phyloP scores from a whole-genome alignment of 2,113 vertebrate species.

The Odocoileus hemionus region DNA sequence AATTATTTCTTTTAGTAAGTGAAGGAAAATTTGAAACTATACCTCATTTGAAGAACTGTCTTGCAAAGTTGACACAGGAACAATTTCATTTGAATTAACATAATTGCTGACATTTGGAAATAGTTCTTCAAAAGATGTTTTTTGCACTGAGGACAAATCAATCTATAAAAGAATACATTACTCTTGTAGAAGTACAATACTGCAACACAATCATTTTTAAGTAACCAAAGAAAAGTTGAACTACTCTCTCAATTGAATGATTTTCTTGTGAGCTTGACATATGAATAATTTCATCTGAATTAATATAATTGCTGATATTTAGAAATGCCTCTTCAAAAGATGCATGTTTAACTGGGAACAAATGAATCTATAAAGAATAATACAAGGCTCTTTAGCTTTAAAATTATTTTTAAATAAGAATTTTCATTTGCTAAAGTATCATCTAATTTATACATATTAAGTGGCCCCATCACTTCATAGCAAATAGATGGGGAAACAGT shows the following conservation, averaged over 20 bases:
- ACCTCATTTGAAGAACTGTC: slow-evolving; percentile 73
- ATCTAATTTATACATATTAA: background rate
- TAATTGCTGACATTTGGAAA: slow-evolving; percentile 64
- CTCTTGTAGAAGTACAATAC: background rate
- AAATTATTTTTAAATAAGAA: slow-evolving; percentile 18
- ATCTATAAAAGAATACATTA: slow-evolving; percentile 69
- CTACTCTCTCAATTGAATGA: slow-evolving; percentile 49
- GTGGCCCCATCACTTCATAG: background rate
- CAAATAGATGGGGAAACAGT: background rate
- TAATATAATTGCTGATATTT: slow-evolving; percentile 42
- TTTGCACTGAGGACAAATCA: slow-evolving; percentile 69
- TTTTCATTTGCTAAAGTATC: background rate
- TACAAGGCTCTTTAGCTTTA: background rate
- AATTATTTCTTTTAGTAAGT: slow-evolving; percentile 4
- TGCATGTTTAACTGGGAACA: slow-evolving; percentile 22
- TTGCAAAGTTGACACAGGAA: slow-evolving; percentile 69
- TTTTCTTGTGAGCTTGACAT: slow-evolving; percentile 58
- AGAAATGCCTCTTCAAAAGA: slow-evolving; percentile 46
- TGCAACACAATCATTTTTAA: slow-evolving; percentile 22
- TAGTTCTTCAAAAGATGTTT: slow-evolving; percentile 60
- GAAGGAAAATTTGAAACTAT: slow-evolving; percentile 51
- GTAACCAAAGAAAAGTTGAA: slow-evolving; percentile 40
- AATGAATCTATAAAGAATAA: slow-evolving; percentile 51
- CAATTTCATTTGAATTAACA: slow-evolving; percentile 76
- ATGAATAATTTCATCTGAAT: slow-evolving; percentile 67